Base-by-base conservation (phyloP, 2,888 invertebrate genomes). In the Rhaphigaster nebulosa region DNA sequence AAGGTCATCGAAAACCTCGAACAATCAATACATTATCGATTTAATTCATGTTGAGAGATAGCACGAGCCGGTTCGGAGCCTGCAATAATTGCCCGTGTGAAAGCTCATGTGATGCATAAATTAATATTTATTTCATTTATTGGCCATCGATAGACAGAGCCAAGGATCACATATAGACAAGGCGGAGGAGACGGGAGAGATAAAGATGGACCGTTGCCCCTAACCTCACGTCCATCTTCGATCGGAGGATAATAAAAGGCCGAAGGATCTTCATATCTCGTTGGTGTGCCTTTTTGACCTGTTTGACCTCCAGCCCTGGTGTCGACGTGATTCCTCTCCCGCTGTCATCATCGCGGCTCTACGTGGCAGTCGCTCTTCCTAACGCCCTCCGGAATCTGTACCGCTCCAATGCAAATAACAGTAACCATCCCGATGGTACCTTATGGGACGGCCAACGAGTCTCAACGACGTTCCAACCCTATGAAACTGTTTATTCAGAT, bases 221-320 rank as follows among this genome's bases (percentile, higher is more conserved):
- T 84, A 84, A 84, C 84, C 84, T 84, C 84, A 84, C 84, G 84
- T 84, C 84, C 84, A 50, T 84, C 84, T 50, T 50, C 84, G 84
- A 84, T 84, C 84, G 84, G 84, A n/a, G 84, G 84, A 84, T 84
- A 84, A 84, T 84, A 84, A 84, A 84, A 84, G 84, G 84, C 84
- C 84, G 12, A 50, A 84, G 84, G 84, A 84, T 84, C 84, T 84
- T 84, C 84, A 84, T 84, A 84, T 84, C 84, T 41, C 80, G 76
- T 80, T 80, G 34, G 41, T 84, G 45, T 84, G 41, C 84, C 84
- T 50, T 50, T 84, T 84, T 50, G 84, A 84, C 60, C 88, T 65
- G 15, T 15, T 45, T 45, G 41, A 88, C 88, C 88, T 34, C 41
- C 13, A 56, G 56, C 45, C n/a, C 38, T 60, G 41, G 65, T 84